Conservation (phyloP, 2,797 vertebrate genomes). For the Sebastes itinus region DNA sequence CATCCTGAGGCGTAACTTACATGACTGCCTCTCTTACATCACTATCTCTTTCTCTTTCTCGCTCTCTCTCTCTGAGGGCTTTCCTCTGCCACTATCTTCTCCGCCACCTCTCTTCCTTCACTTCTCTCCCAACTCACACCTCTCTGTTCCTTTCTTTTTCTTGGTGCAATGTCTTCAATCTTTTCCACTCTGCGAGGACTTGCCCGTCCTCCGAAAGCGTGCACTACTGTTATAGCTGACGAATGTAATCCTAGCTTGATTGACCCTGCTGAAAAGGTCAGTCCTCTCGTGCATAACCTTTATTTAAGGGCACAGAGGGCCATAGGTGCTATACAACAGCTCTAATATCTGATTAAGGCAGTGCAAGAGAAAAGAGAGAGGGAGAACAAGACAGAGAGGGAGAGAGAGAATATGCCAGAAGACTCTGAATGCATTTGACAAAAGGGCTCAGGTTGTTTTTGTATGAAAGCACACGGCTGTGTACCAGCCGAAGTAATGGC, state of each 20-base stretch:
- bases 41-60: not conserved
- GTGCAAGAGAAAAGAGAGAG: not conserved
- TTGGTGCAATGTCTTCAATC: not conserved
- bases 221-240: slow-evolving; percentile 16
- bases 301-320: slow-evolving; percentile 52
- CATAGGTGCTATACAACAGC: slow-evolving; percentile 35
- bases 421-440: slow-evolving; percentile 59
- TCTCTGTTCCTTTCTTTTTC: not conserved
- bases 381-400: not conserved
- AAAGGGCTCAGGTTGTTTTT: slow-evolving; percentile 54
- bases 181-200: not conserved
- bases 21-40: slow-evolving; percentile 54
- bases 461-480: slow-evolving; percentile 38
- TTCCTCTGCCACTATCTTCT: slow-evolving; percentile 34
- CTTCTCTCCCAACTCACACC: not conserved
- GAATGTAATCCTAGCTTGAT: slow-evolving; percentile 60
- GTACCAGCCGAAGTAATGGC: slow-evolving; percentile 49
- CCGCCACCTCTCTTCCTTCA: slow-evolving; percentile 8
- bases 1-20: slow-evolving; percentile 54
- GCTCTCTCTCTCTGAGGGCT: slow-evolving; percentile 14
- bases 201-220: not conserved
- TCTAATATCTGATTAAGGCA: slow-evolving; percentile 57
- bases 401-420: slow-evolving; percentile 12
- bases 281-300: slow-evolving; percentile 65
- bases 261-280: slow-evolving; percentile 69